Evolutionary conservation across 2,888 invertebrate species (phyloP).

Genomic region (Onthophagus sagittarius): DNA sequence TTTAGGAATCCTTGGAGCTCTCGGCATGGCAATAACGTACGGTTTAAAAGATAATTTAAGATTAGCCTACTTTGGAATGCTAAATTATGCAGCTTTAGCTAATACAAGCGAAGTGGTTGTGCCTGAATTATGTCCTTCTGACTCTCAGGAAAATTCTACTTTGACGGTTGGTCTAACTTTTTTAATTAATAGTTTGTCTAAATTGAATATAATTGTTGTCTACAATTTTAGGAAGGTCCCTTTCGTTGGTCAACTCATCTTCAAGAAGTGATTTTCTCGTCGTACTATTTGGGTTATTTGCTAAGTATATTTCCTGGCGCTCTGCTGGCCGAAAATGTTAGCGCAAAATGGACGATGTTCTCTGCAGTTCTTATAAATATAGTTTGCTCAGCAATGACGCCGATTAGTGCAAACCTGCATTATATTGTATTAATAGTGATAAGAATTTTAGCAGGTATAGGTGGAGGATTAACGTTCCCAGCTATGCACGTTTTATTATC

Average conservation of each 20-base stretch:
- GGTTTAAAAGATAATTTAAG: conserved; percentile 82
- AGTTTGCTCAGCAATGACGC: conserved; percentile 71
- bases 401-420: conserved; percentile 66
- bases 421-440: conserved; percentile 63
- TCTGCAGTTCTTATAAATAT: conserved; percentile 74
- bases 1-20: conserved; percentile 67
- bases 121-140: neutral
- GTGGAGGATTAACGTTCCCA: conserved; percentile 85
- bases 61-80: conserved; percentile 79
- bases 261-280: conserved; percentile 74
- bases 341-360: conserved; percentile 88
- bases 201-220: too few species aligned
- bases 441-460: conserved; percentile 71
- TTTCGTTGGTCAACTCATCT: conserved; percentile 69
- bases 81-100: conserved; percentile 62
- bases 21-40: conserved; percentile 76
- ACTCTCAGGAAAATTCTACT: neutral
- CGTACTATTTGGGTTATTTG: conserved; percentile 86
- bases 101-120: conserved; percentile 4
- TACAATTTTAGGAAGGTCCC: conserved; percentile 55
- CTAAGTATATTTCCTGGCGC: conserved; percentile 75
- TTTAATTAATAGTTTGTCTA: too few species aligned
- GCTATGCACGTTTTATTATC: conserved; percentile 87
- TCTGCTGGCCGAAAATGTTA: conserved; percentile 73
- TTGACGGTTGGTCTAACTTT: neutral